Conservation (phyloP, 2,113 vertebrate species). For the Steatornis caripensis region DNA sequence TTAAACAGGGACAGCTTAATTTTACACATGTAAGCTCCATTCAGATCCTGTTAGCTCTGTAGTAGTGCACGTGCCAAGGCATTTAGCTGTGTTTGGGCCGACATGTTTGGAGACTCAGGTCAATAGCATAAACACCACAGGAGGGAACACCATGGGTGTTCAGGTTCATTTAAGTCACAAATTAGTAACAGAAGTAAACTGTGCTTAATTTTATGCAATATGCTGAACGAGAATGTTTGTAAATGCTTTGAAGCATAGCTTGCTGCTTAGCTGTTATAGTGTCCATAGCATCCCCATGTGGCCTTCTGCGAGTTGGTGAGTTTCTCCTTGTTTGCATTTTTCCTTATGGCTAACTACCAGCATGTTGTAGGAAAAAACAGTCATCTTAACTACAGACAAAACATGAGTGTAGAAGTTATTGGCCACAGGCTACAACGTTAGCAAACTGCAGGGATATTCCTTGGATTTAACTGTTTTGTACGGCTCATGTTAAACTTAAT, state of each 20-base stretch:
- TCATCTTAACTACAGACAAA: neutral
- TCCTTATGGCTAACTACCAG: neutral
- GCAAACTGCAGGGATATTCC: neutral
- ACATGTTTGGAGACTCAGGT: neutral
- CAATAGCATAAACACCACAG: neutral
- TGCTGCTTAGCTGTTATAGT: neutral
- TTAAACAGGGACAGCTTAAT: neutral
- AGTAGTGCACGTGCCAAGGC: neutral
- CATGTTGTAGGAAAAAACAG: neutral
- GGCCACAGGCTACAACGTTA: neutral
- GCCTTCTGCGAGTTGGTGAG: no score
- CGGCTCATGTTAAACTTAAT: neutral
- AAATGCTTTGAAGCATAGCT: neutral
- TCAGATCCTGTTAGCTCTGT: neutral
- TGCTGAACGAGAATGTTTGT: neutral
- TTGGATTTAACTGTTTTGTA: neutral
- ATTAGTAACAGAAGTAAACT: neutral
- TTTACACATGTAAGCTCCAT: accelerated
- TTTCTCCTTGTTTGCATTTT: neutral
- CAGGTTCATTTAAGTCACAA: neutral
- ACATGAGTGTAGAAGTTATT: neutral
- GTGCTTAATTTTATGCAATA: neutral
- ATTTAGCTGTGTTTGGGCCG: neutral
- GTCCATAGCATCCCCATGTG: neutral
- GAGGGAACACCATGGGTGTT: neutral